A percentile compares a stretch with the other conserved stretches of the same genome.
phyloP scores from a whole-genome alignment of 2,113 vertebrate genomes.

The Ancistrus triradiatus region DNA sequence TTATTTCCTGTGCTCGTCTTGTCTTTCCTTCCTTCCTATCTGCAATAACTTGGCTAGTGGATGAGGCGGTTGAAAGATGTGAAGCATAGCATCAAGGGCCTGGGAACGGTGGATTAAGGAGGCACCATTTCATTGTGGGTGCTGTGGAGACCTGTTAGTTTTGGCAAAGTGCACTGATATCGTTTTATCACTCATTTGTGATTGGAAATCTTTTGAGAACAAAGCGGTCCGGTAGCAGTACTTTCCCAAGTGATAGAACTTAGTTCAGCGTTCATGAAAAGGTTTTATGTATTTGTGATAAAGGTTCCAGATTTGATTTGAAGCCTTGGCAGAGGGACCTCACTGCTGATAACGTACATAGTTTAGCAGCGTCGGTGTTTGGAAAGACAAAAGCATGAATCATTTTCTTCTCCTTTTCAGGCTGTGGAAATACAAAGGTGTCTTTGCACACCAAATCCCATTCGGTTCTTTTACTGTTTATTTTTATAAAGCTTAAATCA shows the following conservation, averaged over 20 bases:
- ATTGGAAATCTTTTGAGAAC: neutral
- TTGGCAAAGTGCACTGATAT: neutral
- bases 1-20: slow-evolving; percentile 2
- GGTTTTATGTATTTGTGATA: too few relatives aligned
- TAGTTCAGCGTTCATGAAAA: too few relatives aligned
- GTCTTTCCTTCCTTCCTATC: slow-evolving; percentile 28
- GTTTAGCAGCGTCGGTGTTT: neutral
- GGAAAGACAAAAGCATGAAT: neutral
- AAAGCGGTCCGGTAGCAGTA: neutral
- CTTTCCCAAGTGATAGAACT: too few relatives aligned
- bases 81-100: neutral
- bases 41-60: neutral
- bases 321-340: neutral
- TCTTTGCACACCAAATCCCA: neutral
- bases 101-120: neutral
- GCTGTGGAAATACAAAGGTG: neutral
- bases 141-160: neutral
- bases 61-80: neutral
- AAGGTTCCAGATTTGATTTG: too few relatives aligned
- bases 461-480: neutral
- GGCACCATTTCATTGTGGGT: neutral
- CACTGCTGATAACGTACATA: neutral
- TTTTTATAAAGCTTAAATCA: neutral
- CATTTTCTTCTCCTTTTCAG: neutral
- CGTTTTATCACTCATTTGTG: neutral